Base-by-base conservation (phyloP, 2,113 vertebrate species). In the Forbesichthys agassizii region DNA sequence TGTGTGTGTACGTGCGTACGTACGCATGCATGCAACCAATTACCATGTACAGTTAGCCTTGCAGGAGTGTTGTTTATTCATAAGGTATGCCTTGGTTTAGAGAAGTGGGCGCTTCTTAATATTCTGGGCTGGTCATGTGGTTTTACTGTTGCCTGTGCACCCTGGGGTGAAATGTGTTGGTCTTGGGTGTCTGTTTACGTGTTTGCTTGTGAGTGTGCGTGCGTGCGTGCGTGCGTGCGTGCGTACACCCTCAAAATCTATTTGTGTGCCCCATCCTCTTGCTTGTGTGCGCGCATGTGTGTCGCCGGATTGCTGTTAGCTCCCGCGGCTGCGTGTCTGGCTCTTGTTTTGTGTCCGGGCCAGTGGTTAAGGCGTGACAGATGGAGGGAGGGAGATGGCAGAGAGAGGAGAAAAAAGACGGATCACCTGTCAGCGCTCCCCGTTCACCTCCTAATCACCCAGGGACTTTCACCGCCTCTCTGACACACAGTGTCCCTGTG, bases 321-420 rank as follows among this genome's bases (percentile, higher is more conserved):
- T 18, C 49, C 11, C n/a, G 52, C n/a, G 52, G 13, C 13, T 5
- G 52, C 11, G 14, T 53, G 11, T n/a, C 13, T 53, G 11, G 81
- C 82, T 83, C 75, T 83, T 78, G 85, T 81, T 86, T 61, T 84
- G 80, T 70, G 80, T 79, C 69, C 47, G 10, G 42, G 55, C 69
- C 77, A 52, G 77, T 76, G 81, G 80, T 90, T 88, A 87, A 81
- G 82, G 68, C 53, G 61, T 88, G 86, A 90, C 69, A 6, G 82
- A 88, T 88, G 78, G 20, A 59, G 57, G 33, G 57, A 59, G 57
- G 75, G 63, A 83, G 80, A 71, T 73, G 33, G 79, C 73, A 72
- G 80, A 80, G 78, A 68, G 77, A 66, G 62, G 55, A 78, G 63
- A 68, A 69, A 70, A 64, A 84, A 83, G 81, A 87, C 61, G 33